Evolutionary conservation across 2,113 vertebrate species (phyloP), one percentile per base, ranked within the genome.

Genomic region (Rhagologus leucostigma): DNA sequence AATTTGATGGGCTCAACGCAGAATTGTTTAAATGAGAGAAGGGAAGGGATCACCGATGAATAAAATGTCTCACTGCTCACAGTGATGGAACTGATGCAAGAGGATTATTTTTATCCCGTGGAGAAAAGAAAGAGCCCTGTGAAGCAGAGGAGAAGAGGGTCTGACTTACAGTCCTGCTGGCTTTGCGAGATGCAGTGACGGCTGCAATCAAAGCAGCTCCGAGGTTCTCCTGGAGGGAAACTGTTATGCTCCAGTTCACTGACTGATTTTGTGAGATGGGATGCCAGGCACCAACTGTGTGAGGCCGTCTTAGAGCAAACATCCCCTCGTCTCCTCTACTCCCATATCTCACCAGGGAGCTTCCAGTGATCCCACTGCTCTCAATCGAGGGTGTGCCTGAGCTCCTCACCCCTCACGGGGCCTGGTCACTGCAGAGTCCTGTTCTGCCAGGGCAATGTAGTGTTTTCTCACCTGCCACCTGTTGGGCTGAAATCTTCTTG

Each of bases 21-120:
- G 71, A 95, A 97, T 96, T 95, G 90, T 78, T 96, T 96, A 96
- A 96, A 97, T 67, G 92, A 95, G 90, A 69, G 67, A 65, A 74
- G 37, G 24, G 87, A 95, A 92, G 74, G 68, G 49, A 91, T 63
- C 0, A 0, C 49, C 2, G 0, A 59, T 87, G 71, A 97, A 84
- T 92, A 77, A 80, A 89, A 80, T 15, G 56, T 88, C 90, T 95
- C 3, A 3, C 86, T 90, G 81, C 80, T 96, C 92, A 59, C 2
- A 0, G 60, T 81, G 90, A 95, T 94, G 90, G 81, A 94, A 76
- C 89, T 96, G 94, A 97, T 27, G 11, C 94, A 93, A 59, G 71
- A 93, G 93, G 60, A 93, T 95, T 96, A 96, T 97, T 96, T 97
- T 97, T 97, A 95, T 91, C 79, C 70, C 1, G 0, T 20, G 56